Base-by-base conservation (phyloP, 2,888 invertebrate species). In the Teleiodes luculella region DNA sequence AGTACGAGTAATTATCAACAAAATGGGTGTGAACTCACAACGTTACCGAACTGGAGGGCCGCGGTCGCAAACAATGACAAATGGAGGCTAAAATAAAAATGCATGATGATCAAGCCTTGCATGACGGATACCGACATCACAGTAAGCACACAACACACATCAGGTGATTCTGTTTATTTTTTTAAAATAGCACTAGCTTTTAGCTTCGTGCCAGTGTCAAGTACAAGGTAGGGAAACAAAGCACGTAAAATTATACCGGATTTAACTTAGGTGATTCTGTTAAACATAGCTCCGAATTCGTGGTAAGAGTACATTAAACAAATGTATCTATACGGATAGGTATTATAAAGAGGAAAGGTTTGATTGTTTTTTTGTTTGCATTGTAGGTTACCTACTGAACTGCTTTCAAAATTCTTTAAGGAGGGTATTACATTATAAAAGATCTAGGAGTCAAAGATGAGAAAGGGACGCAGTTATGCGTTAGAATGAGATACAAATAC, bases 11-110 rank as follows among this genome's bases (percentile, higher is more conserved):
- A 83, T 85, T 83, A 85, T 72, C 71, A 83, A 82, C 83, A 80
- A 81, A 82, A 86, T 85, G 84, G 74, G 72, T 76, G 78, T 83
- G 83, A 82, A 87, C 84, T 86, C 86, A 88, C 70, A 67, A 74
- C 69, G 72, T 78, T 80, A 85, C 81, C 75, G 71, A 72, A 65
- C 66, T 69, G 68, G 78, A 67, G 63, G 72, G 54, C 55, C 55
- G 57, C 66, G 62, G 70, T 63, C 69, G 65, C 65, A 63, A 71
- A 72, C 72, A 78, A 74, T 76, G 76, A 77, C 65, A 70, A 74
- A 74, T 74, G 68, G 68, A 69, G 64, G 74, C 83, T 86, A 84
- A 70, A 84, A 83, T 82, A 81, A 82, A 83, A 81, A 80, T 74
- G 16, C 71, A 75, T 60, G 68, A 72, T 76, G 71, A 72, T 71